phyloP scores from a whole-genome alignment of 2,797 vertebrate genomes.

The Holocentrus rufus region DNA sequence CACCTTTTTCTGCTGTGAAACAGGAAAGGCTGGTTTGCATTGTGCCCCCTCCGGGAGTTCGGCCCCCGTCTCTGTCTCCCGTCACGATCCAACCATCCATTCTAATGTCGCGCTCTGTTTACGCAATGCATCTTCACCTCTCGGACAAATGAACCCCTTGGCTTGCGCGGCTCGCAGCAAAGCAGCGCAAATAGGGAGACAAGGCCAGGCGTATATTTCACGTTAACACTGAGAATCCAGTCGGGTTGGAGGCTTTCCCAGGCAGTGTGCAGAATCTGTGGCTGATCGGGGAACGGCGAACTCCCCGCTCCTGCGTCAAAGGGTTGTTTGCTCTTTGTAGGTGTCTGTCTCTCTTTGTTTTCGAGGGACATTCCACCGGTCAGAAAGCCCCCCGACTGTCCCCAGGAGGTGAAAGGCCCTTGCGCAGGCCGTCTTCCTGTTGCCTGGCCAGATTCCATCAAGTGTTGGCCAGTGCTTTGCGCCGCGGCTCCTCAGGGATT shows the following conservation, averaged over 20 bases:
- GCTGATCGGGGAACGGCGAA: constrained; percentile 24
- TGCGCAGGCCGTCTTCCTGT: constrained; percentile 45
- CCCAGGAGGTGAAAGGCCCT: constrained; percentile 58
- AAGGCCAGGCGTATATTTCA: constrained; percentile 26
- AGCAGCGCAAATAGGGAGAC: constrained; percentile 37
- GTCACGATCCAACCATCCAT: constrained; percentile 42
- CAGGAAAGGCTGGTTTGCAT: constrained; percentile 67
- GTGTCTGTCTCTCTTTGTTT: constrained; percentile 48
- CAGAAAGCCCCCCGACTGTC: constrained; percentile 46
- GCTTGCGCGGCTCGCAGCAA: neutral
- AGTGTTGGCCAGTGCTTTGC: constrained; percentile 27
- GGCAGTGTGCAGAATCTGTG: constrained; percentile 20
- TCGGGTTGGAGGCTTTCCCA: constrained; percentile 48
- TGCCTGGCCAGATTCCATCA: constrained; percentile 29
- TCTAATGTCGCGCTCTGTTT: constrained; percentile 37
- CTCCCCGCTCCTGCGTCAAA: constrained; percentile 20
- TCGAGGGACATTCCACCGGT: constrained; percentile 57
- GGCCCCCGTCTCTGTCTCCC: constrained; percentile 21
- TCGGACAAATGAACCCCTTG: constrained; percentile 29
- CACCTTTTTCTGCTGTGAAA: constrained; percentile 65
- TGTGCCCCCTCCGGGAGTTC: constrained; percentile 51
- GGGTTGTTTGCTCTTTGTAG: constrained; percentile 36
- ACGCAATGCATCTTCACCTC: constrained; percentile 18
- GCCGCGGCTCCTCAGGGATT: constrained; percentile 50
- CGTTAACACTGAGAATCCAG: constrained; percentile 30